Evolutionary conservation across 1,140 invertebrate genomes (phyloP).

Genomic region (Drosophila sturtevanti): DNA sequence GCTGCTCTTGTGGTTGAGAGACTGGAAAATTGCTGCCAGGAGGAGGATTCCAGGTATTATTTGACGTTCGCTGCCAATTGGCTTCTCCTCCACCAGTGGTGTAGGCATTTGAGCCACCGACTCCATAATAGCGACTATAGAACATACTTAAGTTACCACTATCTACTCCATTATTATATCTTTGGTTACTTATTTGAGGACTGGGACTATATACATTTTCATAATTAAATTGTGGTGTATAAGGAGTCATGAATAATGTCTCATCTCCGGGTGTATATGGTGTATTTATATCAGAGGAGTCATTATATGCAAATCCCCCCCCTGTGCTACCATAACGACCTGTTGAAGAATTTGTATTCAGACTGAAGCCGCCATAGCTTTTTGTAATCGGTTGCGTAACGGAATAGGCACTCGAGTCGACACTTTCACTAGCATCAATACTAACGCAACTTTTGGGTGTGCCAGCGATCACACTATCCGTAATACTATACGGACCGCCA

Average conservation of each 20-base stretch:
- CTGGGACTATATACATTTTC: slow-evolving; percentile 85
- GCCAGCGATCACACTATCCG: slow-evolving; percentile 37
- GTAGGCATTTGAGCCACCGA: slow-evolving; percentile 23
- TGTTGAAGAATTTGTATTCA: slow-evolving; percentile 21
- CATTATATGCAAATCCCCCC: slow-evolving; percentile 66
- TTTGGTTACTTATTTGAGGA: slow-evolving; percentile 77
- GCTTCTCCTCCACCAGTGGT: not conserved
- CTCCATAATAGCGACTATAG: slow-evolving; percentile 69
- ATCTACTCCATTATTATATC: slow-evolving; percentile 75
- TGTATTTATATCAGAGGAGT: slow-evolving; percentile 84
- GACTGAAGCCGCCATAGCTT: slow-evolving; percentile 82
- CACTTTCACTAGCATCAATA: slow-evolving; percentile 18
- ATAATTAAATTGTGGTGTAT: slow-evolving; percentile 87
- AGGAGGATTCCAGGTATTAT: slow-evolving; percentile 72
- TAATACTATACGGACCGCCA: slow-evolving; percentile 46
- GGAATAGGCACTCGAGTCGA: slow-evolving; percentile 84
- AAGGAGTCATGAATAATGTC: slow-evolving; percentile 95
- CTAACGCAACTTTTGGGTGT: slow-evolving; percentile 62
- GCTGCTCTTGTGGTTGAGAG: slow-evolving; percentile 30
- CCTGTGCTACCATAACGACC: slow-evolving; percentile 85
- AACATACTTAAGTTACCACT: slow-evolving; percentile 69
- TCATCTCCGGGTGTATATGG: slow-evolving; percentile 95
- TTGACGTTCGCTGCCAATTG: slow-evolving; percentile 71
- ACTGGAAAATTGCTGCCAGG: slow-evolving; percentile 26
- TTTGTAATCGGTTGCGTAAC: slow-evolving; percentile 86